Conservation (phyloP, 2,113 vertebrate genomes). For the Naja naja region DNA sequence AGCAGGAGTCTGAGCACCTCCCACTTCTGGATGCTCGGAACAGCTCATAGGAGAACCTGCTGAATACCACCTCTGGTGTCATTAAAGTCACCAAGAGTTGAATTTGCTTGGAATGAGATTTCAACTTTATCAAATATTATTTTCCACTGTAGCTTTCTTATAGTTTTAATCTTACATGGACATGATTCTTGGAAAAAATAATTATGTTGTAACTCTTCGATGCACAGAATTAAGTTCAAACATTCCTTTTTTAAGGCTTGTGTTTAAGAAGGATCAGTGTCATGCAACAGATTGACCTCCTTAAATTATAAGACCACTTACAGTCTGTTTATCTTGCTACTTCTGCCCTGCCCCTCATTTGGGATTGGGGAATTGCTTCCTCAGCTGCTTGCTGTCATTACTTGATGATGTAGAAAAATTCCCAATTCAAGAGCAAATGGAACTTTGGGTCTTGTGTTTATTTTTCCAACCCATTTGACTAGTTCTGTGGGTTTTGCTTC, state of each 20-base stretch:
- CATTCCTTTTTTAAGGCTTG: slow-evolving; percentile 8
- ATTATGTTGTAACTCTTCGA: slow-evolving; percentile 29
- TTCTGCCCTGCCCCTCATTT: slow-evolving; percentile 27
- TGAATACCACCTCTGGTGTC: too few species aligned
- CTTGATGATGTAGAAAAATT: background rate
- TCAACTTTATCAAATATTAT: background rate
- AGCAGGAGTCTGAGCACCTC: too few species aligned
- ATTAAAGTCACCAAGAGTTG: background rate
- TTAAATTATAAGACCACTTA: background rate
- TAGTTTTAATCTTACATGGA: slow-evolving; percentile 32
- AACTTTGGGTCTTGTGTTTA: background rate
- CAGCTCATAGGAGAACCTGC: too few species aligned
- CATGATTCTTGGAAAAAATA: slow-evolving; percentile 27
- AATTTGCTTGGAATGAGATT: background rate
- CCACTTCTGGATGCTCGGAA: too few species aligned
- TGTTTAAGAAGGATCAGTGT: slow-evolving; percentile 9
- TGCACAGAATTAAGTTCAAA: background rate
- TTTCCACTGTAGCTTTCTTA: slow-evolving; percentile 11
- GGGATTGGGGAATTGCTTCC: background rate
- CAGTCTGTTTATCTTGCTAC: slow-evolving; percentile 17
- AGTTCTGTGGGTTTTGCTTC: background rate
- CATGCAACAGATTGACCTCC: background rate
- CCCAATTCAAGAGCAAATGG: background rate
- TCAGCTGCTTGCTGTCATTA: background rate
- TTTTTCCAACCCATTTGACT: background rate